These are phyloP conservation scores for Paratrypauchen microcephalus DNA, from an alignment of 2,797 vertebrate genomes.

Conservation along the genomic window DNA sequence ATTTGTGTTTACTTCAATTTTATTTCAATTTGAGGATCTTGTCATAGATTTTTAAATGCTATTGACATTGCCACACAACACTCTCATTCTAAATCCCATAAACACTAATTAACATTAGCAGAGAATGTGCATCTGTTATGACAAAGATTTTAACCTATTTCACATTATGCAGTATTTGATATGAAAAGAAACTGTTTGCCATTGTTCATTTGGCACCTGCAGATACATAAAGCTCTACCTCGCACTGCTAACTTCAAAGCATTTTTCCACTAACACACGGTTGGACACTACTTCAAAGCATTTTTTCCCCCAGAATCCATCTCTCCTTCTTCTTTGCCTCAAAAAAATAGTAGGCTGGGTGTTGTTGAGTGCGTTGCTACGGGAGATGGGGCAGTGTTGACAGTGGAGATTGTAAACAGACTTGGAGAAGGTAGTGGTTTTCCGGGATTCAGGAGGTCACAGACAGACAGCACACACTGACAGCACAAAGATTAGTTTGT, in stretches of 20 bases:
- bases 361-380: slow-evolving; percentile 58
- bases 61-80: neutral
- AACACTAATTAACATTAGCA: neutral
- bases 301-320: slow-evolving; percentile 15
- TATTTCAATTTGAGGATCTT: neutral
- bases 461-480: slow-evolving; percentile 32
- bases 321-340: slow-evolving; percentile 9
- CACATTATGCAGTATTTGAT: slow-evolving; percentile 12
- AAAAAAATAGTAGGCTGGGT: slow-evolving; percentile 41
- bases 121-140: neutral
- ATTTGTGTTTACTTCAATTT: no score
- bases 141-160: slow-evolving; percentile 24
- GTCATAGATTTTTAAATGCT: no score
- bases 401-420: slow-evolving; percentile 64
- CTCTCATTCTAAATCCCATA: neutral
- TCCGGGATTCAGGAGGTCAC: slow-evolving; percentile 30
- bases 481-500: slow-evolving; percentile 17
- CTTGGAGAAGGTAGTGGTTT: slow-evolving; percentile 28
- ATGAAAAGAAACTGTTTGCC: slow-evolving; percentile 31
- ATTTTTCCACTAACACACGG: slow-evolving; percentile 43
- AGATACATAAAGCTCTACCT: slow-evolving; percentile 44
- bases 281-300: slow-evolving; percentile 57
- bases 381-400: slow-evolving; percentile 55
- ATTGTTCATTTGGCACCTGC: slow-evolving; percentile 53
- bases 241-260: slow-evolving; percentile 56